phyloP scores from a whole-genome alignment of 2,888 invertebrate species.

The Polydesmus complanatus region DNA sequence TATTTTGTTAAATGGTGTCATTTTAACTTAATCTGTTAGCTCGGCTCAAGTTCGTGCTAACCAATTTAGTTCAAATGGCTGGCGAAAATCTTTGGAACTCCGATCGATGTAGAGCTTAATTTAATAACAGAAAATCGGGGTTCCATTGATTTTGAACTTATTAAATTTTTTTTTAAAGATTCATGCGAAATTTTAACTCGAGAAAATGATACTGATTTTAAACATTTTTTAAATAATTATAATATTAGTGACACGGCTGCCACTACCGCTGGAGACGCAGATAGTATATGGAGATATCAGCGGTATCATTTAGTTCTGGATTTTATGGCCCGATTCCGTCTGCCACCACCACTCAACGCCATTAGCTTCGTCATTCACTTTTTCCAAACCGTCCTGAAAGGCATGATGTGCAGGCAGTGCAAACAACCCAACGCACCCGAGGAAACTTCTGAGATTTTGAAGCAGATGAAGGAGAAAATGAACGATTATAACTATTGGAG shows the following conservation, averaged over 20 bases:
- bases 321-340: slow-evolving; percentile 28
- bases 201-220: too few relatives aligned
- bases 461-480: slow-evolving; percentile 10
- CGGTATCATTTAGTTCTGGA: slow-evolving; percentile 29
- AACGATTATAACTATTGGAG: slow-evolving; percentile 18
- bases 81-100: too few relatives aligned
- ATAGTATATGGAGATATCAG: slow-evolving; percentile 31
- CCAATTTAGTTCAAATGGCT: too few relatives aligned
- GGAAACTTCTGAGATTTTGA: slow-evolving; percentile 11
- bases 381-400: slow-evolving; percentile 14
- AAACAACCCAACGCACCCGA: slow-evolving; percentile 14
- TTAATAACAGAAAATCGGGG: too few relatives aligned
- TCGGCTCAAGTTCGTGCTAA: too few relatives aligned
- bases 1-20: too few relatives aligned
- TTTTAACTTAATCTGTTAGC: too few relatives aligned
- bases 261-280: slow-evolving; percentile 28
- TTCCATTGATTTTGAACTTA: too few relatives aligned
- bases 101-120: too few relatives aligned
- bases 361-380: slow-evolving; percentile 21
- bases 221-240: too few relatives aligned
- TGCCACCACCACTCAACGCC: slow-evolving; percentile 30
- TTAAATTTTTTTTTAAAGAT: too few relatives aligned
- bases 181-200: too few relatives aligned
- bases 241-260: slow-evolving; percentile 23
- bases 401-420: slow-evolving; percentile 16